Evolutionary conservation across 2,113 vertebrate genomes (phyloP).

Genomic region (Fulica atra): DNA sequence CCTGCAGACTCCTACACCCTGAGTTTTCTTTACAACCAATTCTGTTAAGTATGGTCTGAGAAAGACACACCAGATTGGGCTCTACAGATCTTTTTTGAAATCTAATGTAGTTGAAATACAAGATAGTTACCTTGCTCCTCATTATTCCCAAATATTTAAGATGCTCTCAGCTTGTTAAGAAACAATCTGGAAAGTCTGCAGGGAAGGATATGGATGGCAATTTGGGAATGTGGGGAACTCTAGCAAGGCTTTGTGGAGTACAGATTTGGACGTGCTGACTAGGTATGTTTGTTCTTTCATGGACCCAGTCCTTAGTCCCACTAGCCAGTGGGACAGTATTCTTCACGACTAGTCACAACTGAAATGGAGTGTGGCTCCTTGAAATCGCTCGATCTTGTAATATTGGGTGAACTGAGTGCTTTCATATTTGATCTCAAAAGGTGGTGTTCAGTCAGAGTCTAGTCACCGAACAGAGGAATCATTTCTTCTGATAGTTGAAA

Average conservation of each 20-base stretch:
- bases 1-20: neutral
- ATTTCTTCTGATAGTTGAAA: neutral
- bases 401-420: neutral
- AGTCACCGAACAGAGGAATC: neutral
- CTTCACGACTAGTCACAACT: neutral
- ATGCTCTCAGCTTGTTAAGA: neutral
- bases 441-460: neutral
- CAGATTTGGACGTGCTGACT: neutral
- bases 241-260: neutral
- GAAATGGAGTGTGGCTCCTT: neutral
- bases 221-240: neutral
- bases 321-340: neutral
- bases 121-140: neutral
- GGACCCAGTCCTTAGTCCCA: neutral
- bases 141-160: neutral
- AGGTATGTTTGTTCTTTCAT: neutral
- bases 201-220: fast-evolving
- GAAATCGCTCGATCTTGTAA: neutral
- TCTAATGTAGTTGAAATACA: neutral
- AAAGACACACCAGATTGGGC: neutral
- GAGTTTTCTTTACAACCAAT: neutral
- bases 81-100: neutral
- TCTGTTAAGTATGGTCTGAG: neutral
- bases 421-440: neutral
- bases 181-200: neutral